A percentile compares a stretch with the other conserved stretches of the same genome.
phyloP scores from a whole-genome alignment of 2,113 vertebrate species.

The Cochlearius cochlearius region DNA sequence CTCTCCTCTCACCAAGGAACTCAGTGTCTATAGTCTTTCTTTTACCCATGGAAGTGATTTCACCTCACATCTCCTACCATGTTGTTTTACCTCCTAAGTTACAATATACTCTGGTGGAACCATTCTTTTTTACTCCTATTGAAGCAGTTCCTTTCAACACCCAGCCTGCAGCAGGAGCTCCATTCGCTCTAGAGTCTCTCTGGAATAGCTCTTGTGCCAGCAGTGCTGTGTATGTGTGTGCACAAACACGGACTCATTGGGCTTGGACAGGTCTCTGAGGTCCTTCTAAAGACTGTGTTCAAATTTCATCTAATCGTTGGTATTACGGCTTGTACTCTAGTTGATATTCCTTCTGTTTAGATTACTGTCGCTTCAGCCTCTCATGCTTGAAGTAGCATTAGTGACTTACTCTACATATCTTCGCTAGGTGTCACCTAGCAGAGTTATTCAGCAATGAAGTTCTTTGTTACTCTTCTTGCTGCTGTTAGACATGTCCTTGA shows the following conservation, averaged over 20 bases:
- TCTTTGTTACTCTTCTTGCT: not conserved
- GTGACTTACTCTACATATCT: not conserved
- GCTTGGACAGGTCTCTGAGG: not conserved
- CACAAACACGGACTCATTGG: not conserved
- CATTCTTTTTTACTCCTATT: not conserved
- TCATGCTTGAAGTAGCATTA: not conserved
- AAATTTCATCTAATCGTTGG: not conserved
- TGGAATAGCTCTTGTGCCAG: not conserved
- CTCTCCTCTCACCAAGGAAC: not conserved
- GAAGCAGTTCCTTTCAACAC: not conserved
- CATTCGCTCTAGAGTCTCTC: not conserved
- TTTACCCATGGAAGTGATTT: not conserved
- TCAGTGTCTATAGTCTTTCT: not conserved
- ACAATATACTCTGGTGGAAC: not conserved
- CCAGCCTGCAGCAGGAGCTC: not conserved
- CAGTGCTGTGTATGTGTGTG: fast-evolving
- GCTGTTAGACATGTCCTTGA: not conserved
- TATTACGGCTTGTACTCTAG: not conserved
- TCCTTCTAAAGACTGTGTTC: not conserved
- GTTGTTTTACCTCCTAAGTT: not conserved
- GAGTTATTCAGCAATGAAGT: not conserved
- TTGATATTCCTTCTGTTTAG: not conserved
- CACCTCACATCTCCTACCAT: not conserved
- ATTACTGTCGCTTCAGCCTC: not conserved
- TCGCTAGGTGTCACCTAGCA: not conserved